phyloP scores from a whole-genome alignment of 2,888 invertebrate genomes.

The Stictocephala bisonia region DNA sequence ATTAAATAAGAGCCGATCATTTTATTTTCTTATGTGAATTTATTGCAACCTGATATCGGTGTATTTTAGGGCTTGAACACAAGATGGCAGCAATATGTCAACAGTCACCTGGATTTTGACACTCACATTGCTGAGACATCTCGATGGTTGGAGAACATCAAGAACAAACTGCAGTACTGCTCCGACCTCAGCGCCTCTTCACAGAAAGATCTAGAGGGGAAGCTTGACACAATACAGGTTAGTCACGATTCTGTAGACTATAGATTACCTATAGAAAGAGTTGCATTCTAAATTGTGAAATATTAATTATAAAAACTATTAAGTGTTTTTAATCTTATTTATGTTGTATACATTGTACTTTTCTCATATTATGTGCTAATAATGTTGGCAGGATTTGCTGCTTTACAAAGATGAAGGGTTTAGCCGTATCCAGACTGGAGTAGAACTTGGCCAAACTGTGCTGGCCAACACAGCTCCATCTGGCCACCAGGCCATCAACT shows the following conservation, averaged over 20 bases:
- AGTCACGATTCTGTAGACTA: too few relatives aligned
- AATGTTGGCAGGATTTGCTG: conserved; percentile 76
- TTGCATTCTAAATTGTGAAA: too few relatives aligned
- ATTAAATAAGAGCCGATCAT: too few relatives aligned
- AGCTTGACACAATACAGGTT: conserved; percentile 78
- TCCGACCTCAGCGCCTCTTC: conserved; percentile 84
- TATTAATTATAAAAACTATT: too few relatives aligned
- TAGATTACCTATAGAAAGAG: too few relatives aligned
- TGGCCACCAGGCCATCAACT: conserved; percentile 89
- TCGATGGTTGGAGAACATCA: conserved; percentile 85
- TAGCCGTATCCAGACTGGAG: conserved; percentile 84
- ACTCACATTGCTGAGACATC: conserved; percentile 82
- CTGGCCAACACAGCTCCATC: conserved; percentile 90
- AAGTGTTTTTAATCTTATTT: too few relatives aligned
- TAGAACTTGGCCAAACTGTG: conserved; percentile 92
- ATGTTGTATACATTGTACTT: neutral
- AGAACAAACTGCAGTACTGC: conserved; percentile 87
- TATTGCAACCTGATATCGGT: neutral
- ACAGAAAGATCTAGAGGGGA: conserved; percentile 87
- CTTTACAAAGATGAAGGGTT: conserved; percentile 95
- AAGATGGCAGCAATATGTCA: conserved; percentile 93
- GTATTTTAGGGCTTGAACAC: conserved; percentile 76
- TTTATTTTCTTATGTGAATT: neutral
- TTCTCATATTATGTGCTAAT: neutral
- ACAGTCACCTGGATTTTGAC: conserved; percentile 88